Percentiles rank a stretch among this genome's conserved stretches.
These are phyloP conservation scores for Zaprionus tsacasi DNA, from an alignment of 1,140 invertebrate genomes.

Conservation along the genomic window DNA sequence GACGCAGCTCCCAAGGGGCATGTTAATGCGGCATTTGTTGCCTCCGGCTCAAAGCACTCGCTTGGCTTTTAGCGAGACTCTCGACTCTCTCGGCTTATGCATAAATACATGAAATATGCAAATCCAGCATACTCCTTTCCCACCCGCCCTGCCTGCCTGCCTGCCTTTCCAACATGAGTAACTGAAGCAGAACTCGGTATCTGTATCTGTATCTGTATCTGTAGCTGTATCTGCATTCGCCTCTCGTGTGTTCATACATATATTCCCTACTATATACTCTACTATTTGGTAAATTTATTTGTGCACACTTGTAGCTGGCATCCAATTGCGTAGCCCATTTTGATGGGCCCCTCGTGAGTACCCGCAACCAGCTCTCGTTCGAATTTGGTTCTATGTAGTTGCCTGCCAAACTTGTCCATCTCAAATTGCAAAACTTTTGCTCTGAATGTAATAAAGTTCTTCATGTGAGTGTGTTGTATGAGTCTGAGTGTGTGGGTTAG, in stretches of 20 bases:
- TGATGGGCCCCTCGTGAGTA: slow-evolving; percentile 28
- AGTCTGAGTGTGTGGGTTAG: no score
- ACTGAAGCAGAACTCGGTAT: neutral
- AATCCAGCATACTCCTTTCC: slow-evolving; percentile 38
- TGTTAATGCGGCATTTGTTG: slow-evolving; percentile 63
- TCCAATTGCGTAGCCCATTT: slow-evolving; percentile 5
- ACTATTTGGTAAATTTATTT: slow-evolving; percentile 27
- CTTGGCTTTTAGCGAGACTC: slow-evolving; percentile 71
- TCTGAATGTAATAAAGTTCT: slow-evolving; percentile 35
- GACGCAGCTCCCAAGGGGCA: slow-evolving; percentile 61
- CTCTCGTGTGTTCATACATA: neutral
- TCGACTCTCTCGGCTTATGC: slow-evolving; percentile 44
- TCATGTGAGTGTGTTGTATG: neutral
- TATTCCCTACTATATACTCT: neutral
- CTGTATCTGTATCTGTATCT: neutral
- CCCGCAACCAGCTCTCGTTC: neutral
- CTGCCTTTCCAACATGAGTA: slow-evolving; percentile 7
- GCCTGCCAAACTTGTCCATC: slow-evolving; percentile 32
- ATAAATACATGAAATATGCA: slow-evolving; percentile 68
- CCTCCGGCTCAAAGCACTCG: slow-evolving; percentile 44
- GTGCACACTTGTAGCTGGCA: slow-evolving; percentile 24
- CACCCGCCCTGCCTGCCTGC: no score
- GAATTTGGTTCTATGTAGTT: slow-evolving; percentile 33
- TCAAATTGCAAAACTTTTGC: slow-evolving; percentile 48
- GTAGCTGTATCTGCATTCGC: slow-evolving; percentile 1